These are phyloP conservation scores for Hephaestus fuliginosus DNA, from an alignment of 2,797 vertebrate species.

Conservation along the genomic window DNA sequence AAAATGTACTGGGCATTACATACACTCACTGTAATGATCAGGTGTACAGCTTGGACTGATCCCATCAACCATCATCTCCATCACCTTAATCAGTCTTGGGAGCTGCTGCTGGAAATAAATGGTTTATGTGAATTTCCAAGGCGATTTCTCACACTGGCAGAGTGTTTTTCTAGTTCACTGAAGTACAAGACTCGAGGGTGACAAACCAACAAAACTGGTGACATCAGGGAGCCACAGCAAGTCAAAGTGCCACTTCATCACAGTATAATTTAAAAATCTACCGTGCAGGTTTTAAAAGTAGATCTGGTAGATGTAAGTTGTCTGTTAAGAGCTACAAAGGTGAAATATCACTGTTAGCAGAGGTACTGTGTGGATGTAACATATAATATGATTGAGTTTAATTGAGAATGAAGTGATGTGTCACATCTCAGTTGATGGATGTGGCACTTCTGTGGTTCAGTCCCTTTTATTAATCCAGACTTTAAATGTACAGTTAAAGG, in stretches of 20 bases:
- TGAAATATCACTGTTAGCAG: not conserved
- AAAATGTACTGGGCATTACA: conserved; percentile 14
- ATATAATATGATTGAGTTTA: too few species aligned
- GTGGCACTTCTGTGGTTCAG: not conserved
- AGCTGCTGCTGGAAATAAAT: not conserved
- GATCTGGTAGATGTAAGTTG: not conserved
- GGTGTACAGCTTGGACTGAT: not conserved
- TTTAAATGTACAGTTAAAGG: not conserved
- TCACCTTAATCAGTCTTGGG: not conserved
- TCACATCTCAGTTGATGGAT: not conserved
- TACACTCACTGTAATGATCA: conserved; percentile 8
- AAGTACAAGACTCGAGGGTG: not conserved
- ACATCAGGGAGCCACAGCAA: not conserved
- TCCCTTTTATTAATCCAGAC: not conserved
- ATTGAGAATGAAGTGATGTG: not conserved
- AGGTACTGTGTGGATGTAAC: not conserved
- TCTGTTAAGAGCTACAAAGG: not conserved
- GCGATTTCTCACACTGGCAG: not conserved
- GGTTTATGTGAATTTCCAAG: not conserved
- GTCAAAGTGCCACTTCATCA: not conserved
- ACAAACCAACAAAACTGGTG: not conserved
- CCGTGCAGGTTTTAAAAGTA: not conserved
- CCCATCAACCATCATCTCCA: not conserved
- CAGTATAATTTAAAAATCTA: not conserved
- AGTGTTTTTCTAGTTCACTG: not conserved